Conservation (phyloP, 2,113 vertebrate genomes). For the Lathamus discolor region DNA sequence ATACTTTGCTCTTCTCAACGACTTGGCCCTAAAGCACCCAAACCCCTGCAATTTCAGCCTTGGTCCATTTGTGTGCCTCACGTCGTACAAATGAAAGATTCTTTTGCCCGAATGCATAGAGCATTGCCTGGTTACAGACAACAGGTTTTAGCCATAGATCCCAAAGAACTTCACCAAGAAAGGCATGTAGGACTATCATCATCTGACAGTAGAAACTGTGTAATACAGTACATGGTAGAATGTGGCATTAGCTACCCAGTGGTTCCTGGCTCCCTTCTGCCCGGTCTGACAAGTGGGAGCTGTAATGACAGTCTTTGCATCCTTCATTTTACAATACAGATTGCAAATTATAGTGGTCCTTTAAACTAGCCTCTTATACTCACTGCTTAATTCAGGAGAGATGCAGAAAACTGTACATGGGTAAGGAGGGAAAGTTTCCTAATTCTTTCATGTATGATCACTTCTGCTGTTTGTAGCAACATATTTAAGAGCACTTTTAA, state of each 20-base stretch:
- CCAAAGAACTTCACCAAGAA: not conserved
- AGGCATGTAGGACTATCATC: not conserved
- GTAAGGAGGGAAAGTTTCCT: not conserved
- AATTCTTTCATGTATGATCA: not conserved
- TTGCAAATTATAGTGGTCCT: not conserved
- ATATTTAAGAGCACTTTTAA: not conserved
- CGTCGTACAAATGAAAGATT: fast-evolving
- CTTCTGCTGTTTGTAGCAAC: not conserved
- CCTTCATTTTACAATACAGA: not conserved
- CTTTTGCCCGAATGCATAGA: not conserved
- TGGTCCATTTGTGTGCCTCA: not conserved
- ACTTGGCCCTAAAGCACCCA: not conserved
- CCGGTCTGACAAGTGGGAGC: not conserved
- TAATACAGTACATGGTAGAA: not conserved
- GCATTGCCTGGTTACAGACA: not conserved
- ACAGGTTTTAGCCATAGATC: not conserved
- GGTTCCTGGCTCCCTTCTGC: not conserved
- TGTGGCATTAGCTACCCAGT: not conserved
- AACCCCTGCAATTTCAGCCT: not conserved
- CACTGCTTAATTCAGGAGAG: not conserved
- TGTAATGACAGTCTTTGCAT: not conserved
- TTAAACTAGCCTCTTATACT: not conserved
- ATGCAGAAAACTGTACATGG: not conserved
- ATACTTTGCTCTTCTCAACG: not conserved
- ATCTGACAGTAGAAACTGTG: not conserved